phyloP scores from a whole-genome alignment of 1,140 invertebrate genomes.

The Trypoxylus dichotomus region DNA sequence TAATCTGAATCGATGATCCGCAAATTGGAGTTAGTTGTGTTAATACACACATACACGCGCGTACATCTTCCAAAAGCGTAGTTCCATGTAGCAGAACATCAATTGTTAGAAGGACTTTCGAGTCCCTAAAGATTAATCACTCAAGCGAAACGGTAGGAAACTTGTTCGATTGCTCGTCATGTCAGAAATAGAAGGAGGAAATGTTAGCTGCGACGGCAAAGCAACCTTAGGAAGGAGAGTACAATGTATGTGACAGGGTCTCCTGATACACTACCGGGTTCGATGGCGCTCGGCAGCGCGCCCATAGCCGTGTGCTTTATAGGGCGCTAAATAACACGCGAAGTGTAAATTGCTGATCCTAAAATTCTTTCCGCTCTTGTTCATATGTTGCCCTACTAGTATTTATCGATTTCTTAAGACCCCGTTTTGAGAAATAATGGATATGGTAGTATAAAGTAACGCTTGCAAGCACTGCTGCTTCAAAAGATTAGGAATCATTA shows the following conservation, averaged over 20 bases:
- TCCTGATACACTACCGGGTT: constrained; percentile 19
- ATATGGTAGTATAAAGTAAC: not conserved
- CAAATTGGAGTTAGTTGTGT: constrained; percentile 27
- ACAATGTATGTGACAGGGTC: constrained; percentile 29
- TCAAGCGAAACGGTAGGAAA: constrained; percentile 28
- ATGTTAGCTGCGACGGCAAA: constrained; percentile 8
- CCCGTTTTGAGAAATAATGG: not conserved
- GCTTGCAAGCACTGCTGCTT: not conserved
- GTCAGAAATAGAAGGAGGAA: constrained; percentile 18
- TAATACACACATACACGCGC: constrained; percentile 19
- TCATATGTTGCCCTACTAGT: constrained; percentile 25
- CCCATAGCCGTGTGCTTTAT: constrained; percentile 9
- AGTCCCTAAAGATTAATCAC: constrained; percentile 29
- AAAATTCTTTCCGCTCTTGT: constrained; percentile 28
- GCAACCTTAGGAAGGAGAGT: not conserved
- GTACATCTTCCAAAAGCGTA: not conserved
- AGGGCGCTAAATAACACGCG: constrained; percentile 29
- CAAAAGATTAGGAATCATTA: not conserved
- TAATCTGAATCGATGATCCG: constrained; percentile 17
- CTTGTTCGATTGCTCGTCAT: constrained; percentile 29
- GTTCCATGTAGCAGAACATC: constrained; percentile 22
- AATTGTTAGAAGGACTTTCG: constrained; percentile 27
- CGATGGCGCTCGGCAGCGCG: constrained; percentile 1
- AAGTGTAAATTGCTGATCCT: constrained; percentile 27
- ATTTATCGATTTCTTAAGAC: constrained; percentile 27